Evolutionary conservation across 1,140 invertebrate genomes (phyloP), one percentile per base, ranked within the genome.

Genomic region (Euschistus heros): DNA sequence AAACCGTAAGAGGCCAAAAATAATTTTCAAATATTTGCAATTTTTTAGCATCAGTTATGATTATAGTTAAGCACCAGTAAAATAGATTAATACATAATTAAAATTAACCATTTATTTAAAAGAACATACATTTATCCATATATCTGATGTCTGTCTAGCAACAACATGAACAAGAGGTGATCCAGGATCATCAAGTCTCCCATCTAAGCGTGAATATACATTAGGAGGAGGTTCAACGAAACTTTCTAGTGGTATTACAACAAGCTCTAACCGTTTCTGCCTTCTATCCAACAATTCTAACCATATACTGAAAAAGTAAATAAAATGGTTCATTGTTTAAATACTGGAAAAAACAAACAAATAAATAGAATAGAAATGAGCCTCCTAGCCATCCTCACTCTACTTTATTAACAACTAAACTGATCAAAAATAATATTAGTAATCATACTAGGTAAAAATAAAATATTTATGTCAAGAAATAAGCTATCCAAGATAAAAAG

Each of bases 261-360:
- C 81, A 52, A 91, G 72, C 68, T 92, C 88, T 30, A 94, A 77
- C 22, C 85, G 78, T 74, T 91, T 85, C 74, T 98, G 95, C 68
- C 84, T 81, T 14, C 95, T 77, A 73, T 97, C 87, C 67, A 97
- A 74, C 1, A 95, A 73, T 73, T 96, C 88, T 4, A 88, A 84
- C 91, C 93, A 97, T 42, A 97, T 84, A 73, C 92, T 95, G 76
- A 50, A 80, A 79, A 61, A 20, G 2, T 13, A 69, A 69, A 67
- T 63, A 44, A 37, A 30, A 30, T 30, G 8, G 8, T 30, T 30
- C 30, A 30, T 3, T 30, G 30, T 30, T 3, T 30, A 3, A 30
- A 30, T 30, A 30, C 30, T 30, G 30, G 8, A 30, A 8, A 5
- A 30, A 30, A 30, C 8, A 30, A 30, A 30, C 8, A 30, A n/a